phyloP scores from a whole-genome alignment of 2,113 vertebrate species.

The Mungos mungo region DNA sequence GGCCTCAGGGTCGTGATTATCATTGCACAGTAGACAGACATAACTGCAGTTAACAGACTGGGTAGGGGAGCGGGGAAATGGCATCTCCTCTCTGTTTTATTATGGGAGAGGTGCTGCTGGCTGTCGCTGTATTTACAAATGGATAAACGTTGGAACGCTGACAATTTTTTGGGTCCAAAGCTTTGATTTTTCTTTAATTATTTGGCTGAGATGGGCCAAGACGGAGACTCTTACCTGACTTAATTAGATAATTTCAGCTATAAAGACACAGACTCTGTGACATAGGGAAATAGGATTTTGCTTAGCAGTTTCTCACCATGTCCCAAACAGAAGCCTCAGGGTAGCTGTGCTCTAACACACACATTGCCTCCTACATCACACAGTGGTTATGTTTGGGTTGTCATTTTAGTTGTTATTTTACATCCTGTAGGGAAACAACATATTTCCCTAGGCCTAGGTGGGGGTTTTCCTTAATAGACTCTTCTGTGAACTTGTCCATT shows the following conservation, averaged over 20 bases:
- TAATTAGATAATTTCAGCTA: conserved; percentile 52
- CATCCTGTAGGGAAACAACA: background rate
- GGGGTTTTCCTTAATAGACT: background rate
- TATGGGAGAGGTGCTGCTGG: background rate
- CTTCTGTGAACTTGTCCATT: background rate
- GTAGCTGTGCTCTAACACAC: background rate
- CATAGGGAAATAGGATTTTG: conserved; percentile 35
- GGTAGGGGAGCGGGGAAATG: background rate
- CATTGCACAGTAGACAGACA: background rate
- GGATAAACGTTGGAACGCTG: conserved; percentile 28
- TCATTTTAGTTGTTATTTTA: background rate
- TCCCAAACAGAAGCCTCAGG: background rate
- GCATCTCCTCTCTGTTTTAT: background rate
- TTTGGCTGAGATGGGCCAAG: conserved; percentile 43
- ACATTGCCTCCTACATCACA: background rate
- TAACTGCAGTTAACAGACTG: conserved; percentile 6
- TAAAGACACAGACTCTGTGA: conserved; percentile 24
- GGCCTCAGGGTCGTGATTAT: conserved; percentile 67
- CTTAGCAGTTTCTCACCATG: conserved; percentile 11
- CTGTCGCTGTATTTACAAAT: conserved; percentile 55
- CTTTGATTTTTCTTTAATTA: conserved; percentile 70
- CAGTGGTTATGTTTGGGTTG: background rate
- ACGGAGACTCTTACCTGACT: conserved; percentile 43
- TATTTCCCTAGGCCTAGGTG: background rate
- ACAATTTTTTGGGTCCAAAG: conserved; percentile 30